phyloP scores from a whole-genome alignment of 2,888 invertebrate species.

The Pomacea canaliculata region DNA sequence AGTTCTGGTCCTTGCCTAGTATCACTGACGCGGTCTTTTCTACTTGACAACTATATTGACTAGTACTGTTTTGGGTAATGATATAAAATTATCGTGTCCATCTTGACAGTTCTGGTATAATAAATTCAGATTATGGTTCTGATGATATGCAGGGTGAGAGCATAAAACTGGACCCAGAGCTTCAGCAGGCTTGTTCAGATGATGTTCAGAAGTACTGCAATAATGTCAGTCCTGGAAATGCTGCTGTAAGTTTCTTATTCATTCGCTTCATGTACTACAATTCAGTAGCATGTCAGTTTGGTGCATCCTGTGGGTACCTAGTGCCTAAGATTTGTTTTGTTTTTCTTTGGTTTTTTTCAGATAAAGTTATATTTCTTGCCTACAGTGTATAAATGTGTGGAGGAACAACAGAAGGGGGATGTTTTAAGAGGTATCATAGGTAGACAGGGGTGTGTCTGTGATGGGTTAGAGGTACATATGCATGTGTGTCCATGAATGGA shows the following conservation, averaged over 20 bases:
- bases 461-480: too few species aligned
- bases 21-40: too few species aligned
- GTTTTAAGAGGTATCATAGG: background rate
- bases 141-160: slow-evolving; percentile 81
- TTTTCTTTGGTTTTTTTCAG: too few species aligned
- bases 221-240: slow-evolving; percentile 55
- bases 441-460: background rate
- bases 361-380: too few species aligned
- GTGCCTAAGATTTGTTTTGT: background rate
- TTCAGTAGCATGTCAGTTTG: too few species aligned
- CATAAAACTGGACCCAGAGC: slow-evolving; percentile 76
- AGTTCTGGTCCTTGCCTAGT: too few species aligned
- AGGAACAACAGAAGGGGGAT: background rate
- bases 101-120: too few species aligned
- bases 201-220: slow-evolving; percentile 58
- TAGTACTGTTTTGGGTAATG: too few species aligned
- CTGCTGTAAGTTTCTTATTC: slow-evolving; percentile 52
- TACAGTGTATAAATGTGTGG: too few species aligned
- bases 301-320: background rate
- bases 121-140: too few species aligned
- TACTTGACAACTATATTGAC: too few species aligned
- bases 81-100: too few species aligned
- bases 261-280: background rate
- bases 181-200: slow-evolving; percentile 56
- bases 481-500: background rate